phyloP scores from a whole-genome alignment of 2,797 vertebrate species.

The Pseudopleuronectes americanus region DNA sequence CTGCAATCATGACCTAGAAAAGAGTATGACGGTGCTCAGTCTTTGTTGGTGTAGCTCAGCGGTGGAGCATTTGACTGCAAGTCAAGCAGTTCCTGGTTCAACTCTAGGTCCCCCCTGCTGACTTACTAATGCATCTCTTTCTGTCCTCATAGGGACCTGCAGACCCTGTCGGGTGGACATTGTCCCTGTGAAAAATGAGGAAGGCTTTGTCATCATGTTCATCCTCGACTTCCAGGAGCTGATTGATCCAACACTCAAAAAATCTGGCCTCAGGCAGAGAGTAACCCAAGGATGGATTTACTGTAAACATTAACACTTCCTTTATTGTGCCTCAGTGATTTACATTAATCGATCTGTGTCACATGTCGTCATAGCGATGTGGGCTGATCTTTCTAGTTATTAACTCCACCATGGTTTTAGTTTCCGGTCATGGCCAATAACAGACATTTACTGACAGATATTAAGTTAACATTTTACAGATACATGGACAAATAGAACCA shows the following conservation, averaged over 20 bases:
- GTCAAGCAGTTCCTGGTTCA: slow-evolving; percentile 83
- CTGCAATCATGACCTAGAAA: no score
- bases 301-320: slow-evolving; percentile 48
- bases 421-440: no score
- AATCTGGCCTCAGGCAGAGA: slow-evolving; percentile 87
- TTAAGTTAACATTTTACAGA: background rate
- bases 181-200: slow-evolving; percentile 95
- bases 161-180: slow-evolving; percentile 94
- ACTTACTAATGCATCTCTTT: accelerated
- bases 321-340: background rate
- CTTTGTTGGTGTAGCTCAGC: slow-evolving; percentile 73
- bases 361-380: background rate
- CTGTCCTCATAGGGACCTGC: slow-evolving; percentile 85
- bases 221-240: slow-evolving; percentile 98
- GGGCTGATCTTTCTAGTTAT: background rate
- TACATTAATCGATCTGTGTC: background rate
- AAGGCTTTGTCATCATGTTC: slow-evolving; percentile 95
- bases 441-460: no score
- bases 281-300: slow-evolving; percentile 87
- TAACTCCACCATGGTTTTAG: no score
- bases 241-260: slow-evolving; percentile 85
- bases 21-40: no score
- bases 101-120: slow-evolving; percentile 66
- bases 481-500: background rate
- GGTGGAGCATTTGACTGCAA: slow-evolving; percentile 82